These are phyloP conservation scores for Halcyon senegalensis DNA, from an alignment of 2,113 vertebrate genomes.

Conservation along the genomic window DNA sequence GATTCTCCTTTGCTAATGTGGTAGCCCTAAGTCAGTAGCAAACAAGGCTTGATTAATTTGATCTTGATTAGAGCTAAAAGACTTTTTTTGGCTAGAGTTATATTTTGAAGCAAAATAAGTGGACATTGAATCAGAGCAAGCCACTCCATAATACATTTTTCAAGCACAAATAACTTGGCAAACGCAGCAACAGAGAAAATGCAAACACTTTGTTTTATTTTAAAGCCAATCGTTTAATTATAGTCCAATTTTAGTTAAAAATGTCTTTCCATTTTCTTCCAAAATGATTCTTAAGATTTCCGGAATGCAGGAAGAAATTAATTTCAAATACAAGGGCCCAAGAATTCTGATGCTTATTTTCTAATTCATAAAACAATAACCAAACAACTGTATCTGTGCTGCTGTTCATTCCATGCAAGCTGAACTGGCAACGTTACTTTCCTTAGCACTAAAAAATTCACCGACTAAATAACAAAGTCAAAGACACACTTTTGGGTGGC, in stretches of 20 bases:
- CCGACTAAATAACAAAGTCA: not conserved
- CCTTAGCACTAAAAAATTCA: not conserved
- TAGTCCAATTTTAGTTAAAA: not conserved
- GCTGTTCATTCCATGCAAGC: not conserved
- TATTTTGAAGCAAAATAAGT: not conserved
- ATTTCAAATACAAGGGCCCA: not conserved
- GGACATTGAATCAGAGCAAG: not conserved
- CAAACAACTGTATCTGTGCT: rapidly evolving
- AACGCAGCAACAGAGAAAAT: not conserved
- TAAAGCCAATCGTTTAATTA: not conserved
- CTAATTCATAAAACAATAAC: not conserved
- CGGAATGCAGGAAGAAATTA: rapidly evolving
- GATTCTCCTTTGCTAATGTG: not conserved
- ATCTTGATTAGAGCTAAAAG: not conserved
- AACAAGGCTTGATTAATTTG: not conserved
- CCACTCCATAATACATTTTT: rapidly evolving
- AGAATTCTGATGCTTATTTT: not conserved
- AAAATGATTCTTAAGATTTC: not conserved
- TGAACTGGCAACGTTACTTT: not conserved
- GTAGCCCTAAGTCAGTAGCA: not conserved
- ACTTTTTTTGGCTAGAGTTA: not conserved
- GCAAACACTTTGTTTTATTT: not conserved
- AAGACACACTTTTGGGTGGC: rapidly evolving
- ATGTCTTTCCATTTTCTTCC: not conserved
- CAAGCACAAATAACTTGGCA: not conserved